Evolutionary conservation across 2,113 vertebrate species (phyloP).

Genomic region (Hippoglossus stenolepis): DNA sequence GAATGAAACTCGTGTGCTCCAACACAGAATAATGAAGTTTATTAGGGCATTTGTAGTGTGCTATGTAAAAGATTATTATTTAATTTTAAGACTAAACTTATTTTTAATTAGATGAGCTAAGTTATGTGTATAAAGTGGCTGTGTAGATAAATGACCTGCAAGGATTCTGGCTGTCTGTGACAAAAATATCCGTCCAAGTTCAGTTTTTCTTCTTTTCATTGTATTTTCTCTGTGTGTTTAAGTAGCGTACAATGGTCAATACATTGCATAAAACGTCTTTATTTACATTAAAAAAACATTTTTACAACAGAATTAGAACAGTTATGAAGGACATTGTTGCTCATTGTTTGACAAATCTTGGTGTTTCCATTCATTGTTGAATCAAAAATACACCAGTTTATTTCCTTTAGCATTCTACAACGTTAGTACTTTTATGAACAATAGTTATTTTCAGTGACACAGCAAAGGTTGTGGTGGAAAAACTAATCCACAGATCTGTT

Average conservation of each 20-base stretch:
- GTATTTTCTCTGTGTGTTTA: too few species aligned
- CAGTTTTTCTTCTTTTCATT: too few species aligned
- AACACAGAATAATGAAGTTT: not conserved
- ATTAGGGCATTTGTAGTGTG: not conserved
- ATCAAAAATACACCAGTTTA: not conserved
- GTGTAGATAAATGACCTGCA: conserved; percentile 10
- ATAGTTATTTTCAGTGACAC: not conserved
- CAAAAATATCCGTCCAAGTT: too few species aligned
- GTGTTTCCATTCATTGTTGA: conserved; percentile 6
- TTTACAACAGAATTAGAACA: conserved; percentile 49
- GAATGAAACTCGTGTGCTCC: not conserved
- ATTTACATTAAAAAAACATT: conserved; percentile 71
- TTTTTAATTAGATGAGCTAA: not conserved
- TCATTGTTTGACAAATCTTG: not conserved
- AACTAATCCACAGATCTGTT: not conserved
- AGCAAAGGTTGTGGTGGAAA: not conserved
- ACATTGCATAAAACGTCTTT: conserved; percentile 61
- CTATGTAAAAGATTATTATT: not conserved
- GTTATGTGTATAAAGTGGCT: not conserved
- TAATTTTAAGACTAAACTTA: conserved; percentile 10
- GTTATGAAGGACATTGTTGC: not conserved
- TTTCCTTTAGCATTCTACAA: not conserved
- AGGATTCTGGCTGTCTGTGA: not conserved
- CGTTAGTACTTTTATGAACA: not conserved
- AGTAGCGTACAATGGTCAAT: not conserved